Percentiles rank a stretch among this genome's conserved stretches.
Evolutionary conservation across 2,113 vertebrate species (phyloP).

Genomic region (Toxostoma redivivum): DNA sequence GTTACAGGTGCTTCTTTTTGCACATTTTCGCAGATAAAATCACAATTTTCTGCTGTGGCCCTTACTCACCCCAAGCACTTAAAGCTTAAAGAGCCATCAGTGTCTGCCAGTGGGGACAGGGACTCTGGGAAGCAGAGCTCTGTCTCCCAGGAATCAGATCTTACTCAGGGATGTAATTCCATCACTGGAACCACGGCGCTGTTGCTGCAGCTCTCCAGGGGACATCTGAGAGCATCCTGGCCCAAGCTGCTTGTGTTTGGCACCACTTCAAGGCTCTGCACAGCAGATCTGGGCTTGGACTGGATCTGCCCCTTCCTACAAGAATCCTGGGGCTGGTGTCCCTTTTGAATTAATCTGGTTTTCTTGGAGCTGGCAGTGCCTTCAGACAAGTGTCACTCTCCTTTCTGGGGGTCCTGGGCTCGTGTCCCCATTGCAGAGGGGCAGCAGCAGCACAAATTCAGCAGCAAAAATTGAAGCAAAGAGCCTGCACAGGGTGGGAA

Average conservation of each 20-base stretch:
- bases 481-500: background rate
- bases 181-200: accelerated
- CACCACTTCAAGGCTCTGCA: background rate
- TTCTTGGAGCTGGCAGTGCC: background rate
- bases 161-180: background rate
- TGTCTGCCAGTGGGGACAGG: background rate
- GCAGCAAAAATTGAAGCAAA: background rate
- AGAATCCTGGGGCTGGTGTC: background rate
- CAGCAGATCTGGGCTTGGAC: background rate
- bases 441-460: background rate
- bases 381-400: background rate
- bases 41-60: background rate
- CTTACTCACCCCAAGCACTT: background rate
- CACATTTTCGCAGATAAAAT: background rate
- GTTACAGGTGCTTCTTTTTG: background rate
- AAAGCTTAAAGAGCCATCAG: background rate
- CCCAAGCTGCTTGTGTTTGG: background rate
- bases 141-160: background rate
- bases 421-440: accelerated
- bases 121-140: background rate
- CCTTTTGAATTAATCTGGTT: background rate
- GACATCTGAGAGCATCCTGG: background rate
- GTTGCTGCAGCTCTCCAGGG: background rate
- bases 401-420: background rate
- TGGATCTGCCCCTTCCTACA: background rate